phyloP scores from a whole-genome alignment of 2,888 invertebrate species.

The Folsomia manolachei region DNA sequence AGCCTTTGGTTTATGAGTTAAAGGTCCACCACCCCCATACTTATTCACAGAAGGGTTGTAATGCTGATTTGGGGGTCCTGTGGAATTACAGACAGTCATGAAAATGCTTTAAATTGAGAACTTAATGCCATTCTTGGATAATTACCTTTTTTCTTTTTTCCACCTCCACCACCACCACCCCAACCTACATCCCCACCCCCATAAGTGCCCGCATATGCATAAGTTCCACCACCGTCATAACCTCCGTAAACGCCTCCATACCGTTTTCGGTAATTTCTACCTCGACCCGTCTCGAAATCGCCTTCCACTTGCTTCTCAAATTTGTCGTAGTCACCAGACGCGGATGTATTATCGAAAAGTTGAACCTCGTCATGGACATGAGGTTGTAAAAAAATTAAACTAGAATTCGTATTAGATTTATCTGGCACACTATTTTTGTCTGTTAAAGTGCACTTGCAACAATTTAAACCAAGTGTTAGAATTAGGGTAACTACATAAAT shows the following conservation, averaged over 20 bases:
- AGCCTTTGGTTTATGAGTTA: conserved; percentile 16
- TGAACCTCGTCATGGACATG: neutral
- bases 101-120: too few relatives aligned
- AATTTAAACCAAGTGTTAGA: neutral
- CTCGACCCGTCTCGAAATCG: conserved; percentile 9
- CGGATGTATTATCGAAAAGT: neutral
- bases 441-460: neutral
- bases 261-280: neutral
- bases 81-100: too few relatives aligned
- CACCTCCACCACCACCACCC: conserved; percentile 12
- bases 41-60: conserved; percentile 35
- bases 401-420: too few relatives aligned
- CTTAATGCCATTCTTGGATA: too few relatives aligned
- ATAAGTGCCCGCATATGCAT: neutral
- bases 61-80: conserved; percentile 19
- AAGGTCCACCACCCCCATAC: conserved; percentile 37
- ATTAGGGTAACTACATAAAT: neutral
- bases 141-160: neutral
- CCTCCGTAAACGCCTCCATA: conserved; percentile 25
- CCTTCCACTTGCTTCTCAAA: neutral
- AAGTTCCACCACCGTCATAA: conserved; percentile 17
- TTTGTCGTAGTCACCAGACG: neutral
- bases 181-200: conserved; percentile 14
- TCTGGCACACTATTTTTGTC: too few relatives aligned
- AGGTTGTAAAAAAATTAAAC: too few relatives aligned